Conservation (phyloP, 2,113 vertebrate species). For the Osmerus mordax region DNA sequence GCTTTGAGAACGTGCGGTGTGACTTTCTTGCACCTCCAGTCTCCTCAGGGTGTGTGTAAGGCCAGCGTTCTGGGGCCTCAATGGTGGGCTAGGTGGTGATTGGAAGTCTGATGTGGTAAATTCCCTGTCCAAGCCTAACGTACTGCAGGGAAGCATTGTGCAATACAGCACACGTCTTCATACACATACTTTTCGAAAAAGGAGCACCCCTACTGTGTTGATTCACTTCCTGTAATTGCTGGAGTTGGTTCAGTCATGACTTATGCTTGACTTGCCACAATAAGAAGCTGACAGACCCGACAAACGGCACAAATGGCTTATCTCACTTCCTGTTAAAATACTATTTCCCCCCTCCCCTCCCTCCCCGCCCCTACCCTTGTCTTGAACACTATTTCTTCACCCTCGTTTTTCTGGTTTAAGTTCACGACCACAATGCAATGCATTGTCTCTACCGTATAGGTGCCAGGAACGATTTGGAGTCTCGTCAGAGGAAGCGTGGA, state of each 20-base stretch:
- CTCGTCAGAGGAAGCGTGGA: not conserved
- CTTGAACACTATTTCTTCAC: not conserved
- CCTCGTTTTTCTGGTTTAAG: not conserved
- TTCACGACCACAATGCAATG: not conserved
- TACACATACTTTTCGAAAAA: not conserved
- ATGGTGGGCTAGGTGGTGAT: not conserved
- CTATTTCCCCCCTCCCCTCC: not conserved
- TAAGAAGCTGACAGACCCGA: too few relatives aligned
- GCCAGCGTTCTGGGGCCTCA: not conserved
- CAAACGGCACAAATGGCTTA: not conserved
- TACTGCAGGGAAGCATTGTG: not conserved
- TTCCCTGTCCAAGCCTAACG: too few relatives aligned
- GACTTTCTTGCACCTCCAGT: not conserved
- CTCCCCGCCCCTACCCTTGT: not conserved
- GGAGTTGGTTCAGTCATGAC: not conserved
- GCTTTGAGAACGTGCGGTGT: slow-evolving; percentile 14
- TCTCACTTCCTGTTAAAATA: not conserved
- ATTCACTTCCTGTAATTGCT: not conserved
- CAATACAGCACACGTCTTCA: not conserved
- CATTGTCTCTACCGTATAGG: not conserved
- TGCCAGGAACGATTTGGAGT: not conserved
- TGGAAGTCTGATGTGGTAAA: too few relatives aligned
- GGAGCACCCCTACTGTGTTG: not conserved
- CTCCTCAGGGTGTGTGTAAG: slow-evolving; percentile 36
- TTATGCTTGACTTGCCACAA: too few relatives aligned